These are phyloP conservation scores for Oreochromis niloticus DNA, from an alignment of 2,113 vertebrate species.

Conservation along the genomic window DNA sequence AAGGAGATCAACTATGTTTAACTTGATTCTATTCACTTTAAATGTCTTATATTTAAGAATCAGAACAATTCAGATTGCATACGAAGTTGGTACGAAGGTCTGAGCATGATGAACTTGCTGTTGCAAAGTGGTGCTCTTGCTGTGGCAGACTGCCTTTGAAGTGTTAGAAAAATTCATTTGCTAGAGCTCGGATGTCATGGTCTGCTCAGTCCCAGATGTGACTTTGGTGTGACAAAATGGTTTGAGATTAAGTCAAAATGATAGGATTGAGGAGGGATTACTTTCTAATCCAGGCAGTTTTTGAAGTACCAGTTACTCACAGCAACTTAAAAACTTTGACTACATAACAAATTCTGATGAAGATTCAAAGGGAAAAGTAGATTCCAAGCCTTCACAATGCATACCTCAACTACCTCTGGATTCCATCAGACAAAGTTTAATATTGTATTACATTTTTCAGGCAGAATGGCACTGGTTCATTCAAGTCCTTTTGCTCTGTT, in stretches of 20 bases:
- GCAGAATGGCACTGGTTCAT: background rate
- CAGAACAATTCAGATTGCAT: slow-evolving; percentile 1
- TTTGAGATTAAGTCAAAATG: slow-evolving; percentile 25
- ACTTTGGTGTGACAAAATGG: background rate
- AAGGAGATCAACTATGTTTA: background rate
- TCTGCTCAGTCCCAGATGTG: background rate
- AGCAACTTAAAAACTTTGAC: background rate
- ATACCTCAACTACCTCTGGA: background rate
- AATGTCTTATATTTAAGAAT: background rate
- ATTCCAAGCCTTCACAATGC: background rate
- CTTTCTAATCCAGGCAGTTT: background rate
- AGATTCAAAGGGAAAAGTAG: background rate
- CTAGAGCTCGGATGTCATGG: slow-evolving; percentile 9
- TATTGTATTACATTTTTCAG: background rate
- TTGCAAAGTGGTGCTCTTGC: slow-evolving; percentile 18
- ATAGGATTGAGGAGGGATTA: background rate
- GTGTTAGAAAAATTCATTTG: slow-evolving; percentile 32
- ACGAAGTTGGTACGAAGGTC: background rate
- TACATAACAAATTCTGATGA: background rate
- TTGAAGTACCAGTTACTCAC: background rate
- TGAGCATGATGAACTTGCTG: slow-evolving; percentile 12
- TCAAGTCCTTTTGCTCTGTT: background rate
- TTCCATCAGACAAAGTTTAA: background rate
- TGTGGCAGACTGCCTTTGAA: slow-evolving; percentile 29
- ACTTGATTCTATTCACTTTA: background rate